phyloP scores from a whole-genome alignment of 1,140 invertebrate species.

The Rhagoletis zephyria region DNA sequence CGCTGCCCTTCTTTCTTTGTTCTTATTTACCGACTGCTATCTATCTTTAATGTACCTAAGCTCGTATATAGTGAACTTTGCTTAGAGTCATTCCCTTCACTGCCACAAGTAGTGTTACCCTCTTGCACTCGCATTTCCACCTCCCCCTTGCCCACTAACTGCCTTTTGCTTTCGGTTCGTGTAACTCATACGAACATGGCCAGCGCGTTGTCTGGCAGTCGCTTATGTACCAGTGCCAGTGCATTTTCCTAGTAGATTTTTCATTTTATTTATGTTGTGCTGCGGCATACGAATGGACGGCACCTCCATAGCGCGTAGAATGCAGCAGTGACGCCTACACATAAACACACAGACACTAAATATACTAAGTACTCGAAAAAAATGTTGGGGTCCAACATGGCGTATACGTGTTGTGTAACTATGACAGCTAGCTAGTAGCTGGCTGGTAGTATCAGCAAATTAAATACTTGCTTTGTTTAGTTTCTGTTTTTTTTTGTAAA shows the following conservation, averaged over 20 bases:
- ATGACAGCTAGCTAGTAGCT: too few species aligned
- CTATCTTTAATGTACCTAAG: constrained; percentile 42
- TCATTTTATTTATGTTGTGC: constrained; percentile 53
- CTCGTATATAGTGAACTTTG: constrained; percentile 47
- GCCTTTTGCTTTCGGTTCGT: constrained; percentile 9
- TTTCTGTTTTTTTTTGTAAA: constrained; percentile 49
- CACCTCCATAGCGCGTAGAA: background rate
- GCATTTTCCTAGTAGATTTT: constrained; percentile 49
- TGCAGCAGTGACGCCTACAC: background rate
- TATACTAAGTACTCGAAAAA: too few species aligned
- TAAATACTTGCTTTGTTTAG: constrained; percentile 51
- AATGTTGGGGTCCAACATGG: background rate
- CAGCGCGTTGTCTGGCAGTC: background rate
- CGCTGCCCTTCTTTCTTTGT: background rate
- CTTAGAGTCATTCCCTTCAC: background rate
- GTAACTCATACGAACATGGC: constrained; percentile 36
- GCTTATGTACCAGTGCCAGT: constrained; percentile 49
- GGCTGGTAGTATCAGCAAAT: constrained; percentile 41
- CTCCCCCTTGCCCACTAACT: too few species aligned
- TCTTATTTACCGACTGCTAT: background rate
- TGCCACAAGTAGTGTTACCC: too few species aligned
- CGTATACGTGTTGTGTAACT: constrained; percentile 45
- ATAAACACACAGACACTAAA: background rate
- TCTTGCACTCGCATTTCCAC: too few species aligned
- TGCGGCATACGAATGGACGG: background rate